Base-by-base conservation (phyloP, 2,797 vertebrate species). In the Euphonia xanthogaster region DNA sequence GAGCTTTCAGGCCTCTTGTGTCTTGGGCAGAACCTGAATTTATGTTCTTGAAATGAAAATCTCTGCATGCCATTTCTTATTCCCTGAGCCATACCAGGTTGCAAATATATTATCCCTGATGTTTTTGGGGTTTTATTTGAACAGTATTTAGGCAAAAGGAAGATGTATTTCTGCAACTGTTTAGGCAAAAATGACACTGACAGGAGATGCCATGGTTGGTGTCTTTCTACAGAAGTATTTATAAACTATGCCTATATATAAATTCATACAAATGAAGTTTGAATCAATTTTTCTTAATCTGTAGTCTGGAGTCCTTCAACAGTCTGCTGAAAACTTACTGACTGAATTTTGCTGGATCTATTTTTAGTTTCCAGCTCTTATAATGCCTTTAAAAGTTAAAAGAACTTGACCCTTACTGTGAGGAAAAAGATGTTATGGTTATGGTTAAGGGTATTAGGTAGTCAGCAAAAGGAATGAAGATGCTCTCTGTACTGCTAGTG, bases 21-120 rank as follows among this genome's bases (percentile, higher is more conserved):
- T 14, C 63, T 76, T 77, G 4, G 22, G 45, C 14, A 86, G 55
- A 85, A 86, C 66, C 42, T 50, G 88, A 93, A 84, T 7, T 77
- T 66, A 63, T 13, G 39, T 80, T 86, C 61, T 65, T 76, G 68
- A 62, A 72, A 82, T 90, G 10, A 94, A 93, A 97, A 80, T 4
- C 65, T 96, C 35, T 93, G 5, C 17, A 82, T 74, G n/a, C 2
- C 13, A 31, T 86, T 91, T 44, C 12, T 77, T 86, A 60, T 37
- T 85, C 25, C 16, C 47, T 61, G 37, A 94, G 40, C 47, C 37
- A 61, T 60, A 51, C 11, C 31, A 25, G 62, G 20, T 45, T 73
- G 45, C 12, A 24, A 89, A 83, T 28, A 33, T 14, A 21, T 72
- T 53, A 42, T 28, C 40, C 87, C 54, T 77, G 42, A 89, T 60